phyloP scores from a whole-genome alignment of 1,140 invertebrate species.

The Coelopa frigida region DNA sequence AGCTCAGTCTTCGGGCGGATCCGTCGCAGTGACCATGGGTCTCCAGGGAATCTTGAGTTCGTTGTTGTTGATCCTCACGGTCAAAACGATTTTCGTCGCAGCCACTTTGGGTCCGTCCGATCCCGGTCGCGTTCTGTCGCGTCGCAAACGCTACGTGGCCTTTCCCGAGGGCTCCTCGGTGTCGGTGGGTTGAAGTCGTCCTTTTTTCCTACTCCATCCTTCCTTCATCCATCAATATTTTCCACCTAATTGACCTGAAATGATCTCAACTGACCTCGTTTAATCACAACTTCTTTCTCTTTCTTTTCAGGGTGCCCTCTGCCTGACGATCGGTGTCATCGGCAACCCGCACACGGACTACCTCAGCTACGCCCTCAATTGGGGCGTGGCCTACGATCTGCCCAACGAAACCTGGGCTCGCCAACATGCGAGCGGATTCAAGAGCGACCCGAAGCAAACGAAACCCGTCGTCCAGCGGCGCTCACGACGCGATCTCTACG shows the following conservation, averaged over 20 bases:
- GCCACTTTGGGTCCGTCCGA: background rate
- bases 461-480: constrained; percentile 52
- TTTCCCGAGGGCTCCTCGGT: constrained; percentile 45
- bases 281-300: too few relatives aligned
- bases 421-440: constrained; percentile 44
- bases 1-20: background rate
- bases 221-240: background rate
- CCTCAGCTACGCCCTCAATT: constrained; percentile 50
- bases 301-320: constrained; percentile 31
- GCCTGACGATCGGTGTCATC: constrained; percentile 38
- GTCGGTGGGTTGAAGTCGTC: constrained; percentile 30
- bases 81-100: background rate
- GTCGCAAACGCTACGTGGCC: constrained; percentile 38
- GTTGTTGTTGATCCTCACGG: constrained; percentile 1
- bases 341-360: constrained; percentile 37
- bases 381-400: constrained; percentile 67
- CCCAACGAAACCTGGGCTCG: constrained; percentile 60
- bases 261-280: constrained; percentile 1
- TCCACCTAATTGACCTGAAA: background rate
- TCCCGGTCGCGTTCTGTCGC: constrained; percentile 15
- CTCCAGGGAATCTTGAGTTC: background rate
- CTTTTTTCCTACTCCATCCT: background rate
- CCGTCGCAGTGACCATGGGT: background rate
- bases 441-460: constrained; percentile 18
- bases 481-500: constrained; percentile 59